Evolutionary conservation across 2,797 vertebrate species (phyloP), one percentile per base, ranked within the genome.

Genomic region (Lophius americanus): DNA sequence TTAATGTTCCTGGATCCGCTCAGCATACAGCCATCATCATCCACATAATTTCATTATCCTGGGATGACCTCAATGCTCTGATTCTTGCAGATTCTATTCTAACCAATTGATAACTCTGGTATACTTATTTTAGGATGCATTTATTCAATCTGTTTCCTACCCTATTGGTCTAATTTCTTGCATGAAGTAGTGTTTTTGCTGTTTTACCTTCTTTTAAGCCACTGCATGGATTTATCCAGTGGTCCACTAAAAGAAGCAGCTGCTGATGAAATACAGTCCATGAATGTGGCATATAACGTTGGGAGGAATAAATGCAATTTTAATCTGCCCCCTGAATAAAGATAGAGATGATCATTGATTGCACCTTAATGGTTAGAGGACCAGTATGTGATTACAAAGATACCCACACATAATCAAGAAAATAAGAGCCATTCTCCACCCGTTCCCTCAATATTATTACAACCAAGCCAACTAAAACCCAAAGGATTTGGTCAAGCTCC

Each of bases 161-260:
- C 2, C 23, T 23, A 23, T 33, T 32, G 38, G 9, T 42, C 54
- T 63, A 9, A 70, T 38, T 23, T 63, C 9, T 44, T 32, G 14
- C 44, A 38, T 48, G 9, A 42, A 36, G 23, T 7, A 47, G 3
- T 37, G n/a, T 43, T 44, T 10, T 62, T 37, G 12, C 6, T 12
- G n/a, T 33, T 33, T 12, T 35, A 3, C 36, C 13, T 7, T 32
- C 57, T 10, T 12, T 41, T 52, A 39, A 56, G 5, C 2, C 7
- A 7, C 14, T n/a, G 41, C 23, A 70, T 60, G 41, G 56, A 73
- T 76, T 78, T 48, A 74, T 67, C 51, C 58, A 42, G 33, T 37
- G 64, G 37, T 43, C 62, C 7, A 64, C 73, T 74, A 78, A 81
- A 82, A 74, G 81, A 78, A 81, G 75, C 73, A 48, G 53, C 66